Conservation (phyloP, 2,797 vertebrate species). For the Carcharodon carcharias region DNA sequence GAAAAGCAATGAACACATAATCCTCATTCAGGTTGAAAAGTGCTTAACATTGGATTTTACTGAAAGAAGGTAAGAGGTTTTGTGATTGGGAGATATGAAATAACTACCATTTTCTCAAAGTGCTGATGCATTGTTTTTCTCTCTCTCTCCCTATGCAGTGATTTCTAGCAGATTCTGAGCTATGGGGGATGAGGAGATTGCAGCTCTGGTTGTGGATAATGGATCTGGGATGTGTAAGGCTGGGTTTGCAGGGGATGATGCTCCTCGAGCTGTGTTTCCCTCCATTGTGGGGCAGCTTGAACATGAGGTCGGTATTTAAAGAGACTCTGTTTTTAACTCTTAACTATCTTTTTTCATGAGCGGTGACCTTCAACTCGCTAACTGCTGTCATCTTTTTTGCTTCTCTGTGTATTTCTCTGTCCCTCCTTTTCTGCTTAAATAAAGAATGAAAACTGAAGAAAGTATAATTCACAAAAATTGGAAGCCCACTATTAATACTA, state of each 20-base stretch:
- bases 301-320: background rate
- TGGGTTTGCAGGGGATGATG: conserved; percentile 21
- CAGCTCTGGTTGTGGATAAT: conserved; percentile 14
- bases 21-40: background rate
- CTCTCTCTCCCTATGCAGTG: background rate
- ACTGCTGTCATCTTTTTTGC: background rate
- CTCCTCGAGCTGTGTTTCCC: background rate
- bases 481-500: background rate
- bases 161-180: background rate
- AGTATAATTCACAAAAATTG: background rate
- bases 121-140: background rate
- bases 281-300: background rate
- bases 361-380: background rate
- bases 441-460: background rate
- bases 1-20: background rate
- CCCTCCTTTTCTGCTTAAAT: background rate
- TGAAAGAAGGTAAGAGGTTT: background rate
- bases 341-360: background rate
- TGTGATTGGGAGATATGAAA: background rate
- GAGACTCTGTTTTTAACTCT: background rate
- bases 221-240: conserved; percentile 27
- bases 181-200: conserved; percentile 24
- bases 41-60: background rate
- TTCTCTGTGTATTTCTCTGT: background rate
- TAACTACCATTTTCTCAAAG: background rate